Base-by-base conservation (phyloP, 2,113 vertebrate species). In the Lasiurus borealis region DNA sequence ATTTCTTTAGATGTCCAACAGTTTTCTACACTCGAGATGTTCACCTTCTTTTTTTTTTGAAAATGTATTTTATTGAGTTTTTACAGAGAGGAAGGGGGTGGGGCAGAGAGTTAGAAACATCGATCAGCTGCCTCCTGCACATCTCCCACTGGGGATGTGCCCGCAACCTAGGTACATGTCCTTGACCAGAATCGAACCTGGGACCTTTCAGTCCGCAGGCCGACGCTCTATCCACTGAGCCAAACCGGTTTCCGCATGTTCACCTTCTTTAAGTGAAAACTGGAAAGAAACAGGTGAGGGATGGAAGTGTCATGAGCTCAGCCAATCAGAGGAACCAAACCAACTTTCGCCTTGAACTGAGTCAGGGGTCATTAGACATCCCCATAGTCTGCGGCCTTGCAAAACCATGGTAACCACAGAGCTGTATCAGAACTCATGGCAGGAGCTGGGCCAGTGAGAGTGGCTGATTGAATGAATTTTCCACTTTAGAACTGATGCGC, bases 1-100 rank as follows among this genome's bases (percentile, higher is more conserved):
- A 66, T 62, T 95, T 92, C 54, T 72, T 90, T 6, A 75, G 46
- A 91, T 89, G 95, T 85, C 86, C 3, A 81, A 71, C n/a, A 29
- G 1, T 71, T 81, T 85, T 89, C n/a, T 93, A 34, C 8, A 31
- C 6, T 88, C 8, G 25, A 40, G 40, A 82, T 48, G 19, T 40
- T 75, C 4, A 54, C 31, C 23, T 68, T 90, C 27, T 88, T 95
- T 88, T 40, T 40, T 40, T 40, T 40, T 40, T 40, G 40, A 40
- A 40, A 40, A 40, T n/a, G n/a, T n/a, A n/a, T n/a, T n/a, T n/a
- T n/a, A n/a, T n/a, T n/a, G n/a, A n/a, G n/a, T n/a, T n/a, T n/a
- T n/a, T 46, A 46, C 46, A 46, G 46, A 46, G 46, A 46, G 46
- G 46, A 46, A 46, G 46, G 46, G 10, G 10, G 46, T 6, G 46